These are phyloP conservation scores for Colinus virginianus DNA, from an alignment of 2,113 vertebrate species.

Conservation along the genomic window DNA sequence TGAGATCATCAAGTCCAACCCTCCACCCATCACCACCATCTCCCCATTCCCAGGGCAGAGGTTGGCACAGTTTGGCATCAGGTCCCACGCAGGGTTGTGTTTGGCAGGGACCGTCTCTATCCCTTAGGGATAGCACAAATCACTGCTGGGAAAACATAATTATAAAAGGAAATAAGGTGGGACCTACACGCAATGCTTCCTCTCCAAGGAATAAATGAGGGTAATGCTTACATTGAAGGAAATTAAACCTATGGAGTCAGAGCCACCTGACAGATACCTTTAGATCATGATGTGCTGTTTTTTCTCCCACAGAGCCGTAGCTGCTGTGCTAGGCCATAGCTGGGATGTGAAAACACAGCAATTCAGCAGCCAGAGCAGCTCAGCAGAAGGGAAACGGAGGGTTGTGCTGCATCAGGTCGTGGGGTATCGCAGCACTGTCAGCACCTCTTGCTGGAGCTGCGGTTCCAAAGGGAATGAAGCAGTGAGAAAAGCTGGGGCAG, in stretches of 20 bases:
- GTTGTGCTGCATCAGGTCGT: not conserved
- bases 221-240: not conserved
- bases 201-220: not conserved
- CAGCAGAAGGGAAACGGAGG: not conserved
- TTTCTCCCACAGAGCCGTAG: not conserved
- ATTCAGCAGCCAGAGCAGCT: not conserved
- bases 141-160: not conserved
- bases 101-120: not conserved
- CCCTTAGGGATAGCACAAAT: not conserved
- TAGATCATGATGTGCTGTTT: not conserved
- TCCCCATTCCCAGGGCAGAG: not conserved
- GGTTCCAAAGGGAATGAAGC: not conserved
- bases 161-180: rapidly evolving
- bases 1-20: no score
- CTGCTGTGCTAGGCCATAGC: conserved; percentile 5
- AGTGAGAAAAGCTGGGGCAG: not conserved
- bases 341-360: not conserved
- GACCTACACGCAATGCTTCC: not conserved
- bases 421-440: not conserved
- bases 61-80: not conserved
- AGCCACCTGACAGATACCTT: not conserved
- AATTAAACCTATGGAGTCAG: not conserved
- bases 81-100: not conserved
- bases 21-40: no score
- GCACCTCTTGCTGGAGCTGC: not conserved